Evolutionary conservation across 1,140 invertebrate species (phyloP), one percentile per base, ranked within the genome.

Genomic region (Aphaenogaster rudis): DNA sequence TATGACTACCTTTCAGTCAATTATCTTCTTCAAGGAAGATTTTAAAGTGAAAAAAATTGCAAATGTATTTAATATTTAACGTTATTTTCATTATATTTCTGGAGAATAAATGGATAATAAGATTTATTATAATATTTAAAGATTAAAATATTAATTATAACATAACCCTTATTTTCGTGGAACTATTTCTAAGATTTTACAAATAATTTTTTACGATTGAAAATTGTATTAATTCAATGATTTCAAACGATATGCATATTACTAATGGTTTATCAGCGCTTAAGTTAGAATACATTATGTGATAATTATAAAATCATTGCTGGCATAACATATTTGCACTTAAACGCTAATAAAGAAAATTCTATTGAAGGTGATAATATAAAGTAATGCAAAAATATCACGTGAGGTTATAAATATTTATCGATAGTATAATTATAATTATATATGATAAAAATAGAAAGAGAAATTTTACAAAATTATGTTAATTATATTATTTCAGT

Each of bases 261-360:
- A 21, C 21, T 21, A 6, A n/a, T 9, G 4, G 7, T 17, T 13
- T 7, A 11, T 45, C 1, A 45, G 17, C 28, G 28, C 8, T 69
- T 8, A 48, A 48, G 2, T 71, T 71, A 28, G 2, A 45, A 50
- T 28, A 28, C 17, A 0, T 15, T 36, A 7, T 28, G 3, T 33
- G 9, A 72, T n/a, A 71, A 21, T 28, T 15, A 42, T 69, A 13
- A 0, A 50, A 0, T 11, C n/a, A 1, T 71, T 52, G 3, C 9
- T 71, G 33, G 7, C 8, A 15, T 52, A 72, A 52, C 3, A 52
- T 72, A 74, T 74, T 74, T 74, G 17, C 50, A 74, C 54, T 74
- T 28, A 2, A 54, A 8, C 33, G 15, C 17, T 17, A 28, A 72
- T 54, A 71, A 48, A 57, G n/a, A 66, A 69, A 15, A 36, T n/a